Percentiles rank a stretch among this genome's conserved stretches.
These are phyloP conservation scores for Leptobrachium ailaonicum DNA, from an alignment of 2,113 vertebrate species.

Conservation along the genomic window DNA sequence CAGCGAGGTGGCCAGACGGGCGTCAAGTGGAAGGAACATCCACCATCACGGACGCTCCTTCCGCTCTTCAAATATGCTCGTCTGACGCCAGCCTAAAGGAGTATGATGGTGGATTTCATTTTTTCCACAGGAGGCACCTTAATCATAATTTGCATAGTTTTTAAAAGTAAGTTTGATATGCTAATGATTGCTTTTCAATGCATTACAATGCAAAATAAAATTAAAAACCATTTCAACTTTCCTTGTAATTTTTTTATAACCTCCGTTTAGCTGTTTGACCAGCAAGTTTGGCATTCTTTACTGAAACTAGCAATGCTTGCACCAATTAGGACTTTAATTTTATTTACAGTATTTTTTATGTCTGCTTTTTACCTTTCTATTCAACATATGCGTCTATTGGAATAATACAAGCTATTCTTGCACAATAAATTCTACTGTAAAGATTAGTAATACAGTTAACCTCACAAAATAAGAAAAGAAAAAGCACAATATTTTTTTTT, in stretches of 20 bases:
- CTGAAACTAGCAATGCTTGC: not conserved
- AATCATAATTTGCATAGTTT: too few relatives aligned
- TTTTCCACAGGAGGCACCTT: too few relatives aligned
- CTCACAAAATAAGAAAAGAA: slow-evolving; percentile 1
- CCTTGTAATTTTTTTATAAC: too few relatives aligned
- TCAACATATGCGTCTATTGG: not conserved
- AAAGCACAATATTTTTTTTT: not conserved
- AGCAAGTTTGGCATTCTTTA: slow-evolving; percentile 5
- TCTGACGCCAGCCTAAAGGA: not conserved
- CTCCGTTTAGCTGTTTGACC: not conserved
- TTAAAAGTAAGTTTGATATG: too few relatives aligned
- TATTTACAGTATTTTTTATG: not conserved
- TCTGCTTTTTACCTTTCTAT: not conserved
- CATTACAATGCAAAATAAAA: too few relatives aligned
- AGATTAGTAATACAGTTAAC: slow-evolving; percentile 4
- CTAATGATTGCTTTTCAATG: too few relatives aligned
- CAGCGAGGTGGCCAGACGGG: too few relatives aligned
- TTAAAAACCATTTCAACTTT: too few relatives aligned
- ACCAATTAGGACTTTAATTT: not conserved
- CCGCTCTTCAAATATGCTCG: too few relatives aligned
- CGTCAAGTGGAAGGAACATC: too few relatives aligned
- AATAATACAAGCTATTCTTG: not conserved
- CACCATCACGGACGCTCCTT: too few relatives aligned
- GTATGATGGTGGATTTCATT: too few relatives aligned
- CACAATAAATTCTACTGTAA: not conserved